phyloP scores from a whole-genome alignment of 2,113 vertebrate genomes.

The Lepus europaeus region DNA sequence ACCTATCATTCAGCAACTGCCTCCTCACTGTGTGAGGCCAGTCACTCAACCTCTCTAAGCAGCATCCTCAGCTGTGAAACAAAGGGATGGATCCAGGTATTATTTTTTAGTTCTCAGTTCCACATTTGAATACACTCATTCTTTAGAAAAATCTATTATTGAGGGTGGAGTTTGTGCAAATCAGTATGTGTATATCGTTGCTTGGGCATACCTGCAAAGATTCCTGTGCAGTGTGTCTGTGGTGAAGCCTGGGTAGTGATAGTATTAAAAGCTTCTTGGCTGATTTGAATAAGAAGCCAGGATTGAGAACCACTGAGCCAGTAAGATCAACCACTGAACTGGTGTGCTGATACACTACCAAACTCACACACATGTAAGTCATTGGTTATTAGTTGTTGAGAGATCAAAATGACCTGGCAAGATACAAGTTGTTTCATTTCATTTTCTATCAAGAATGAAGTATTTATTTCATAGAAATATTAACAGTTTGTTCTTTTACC shows the following conservation, averaged over 20 bases:
- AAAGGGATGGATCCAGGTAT: neutral
- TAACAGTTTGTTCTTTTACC: slow-evolving; percentile 41
- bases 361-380: neutral
- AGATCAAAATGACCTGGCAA: slow-evolving; percentile 24
- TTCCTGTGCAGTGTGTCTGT: slow-evolving; percentile 41
- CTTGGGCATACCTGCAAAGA: neutral
- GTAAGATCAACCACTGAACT: neutral
- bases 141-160: slow-evolving; percentile 35
- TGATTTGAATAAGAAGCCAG: slow-evolving; percentile 8
- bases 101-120: slow-evolving; percentile 6
- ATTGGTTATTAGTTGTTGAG: slow-evolving; percentile 30
- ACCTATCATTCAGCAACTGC: neutral
- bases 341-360: slow-evolving; percentile 8
- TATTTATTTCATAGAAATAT: neutral
- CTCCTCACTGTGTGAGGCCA: neutral
- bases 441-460: slow-evolving; percentile 49
- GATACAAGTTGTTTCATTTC: slow-evolving; percentile 62
- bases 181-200: slow-evolving; percentile 12
- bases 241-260: neutral
- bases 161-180: neutral
- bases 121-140: neutral
- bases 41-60: neutral
- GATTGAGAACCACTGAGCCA: slow-evolving; percentile 53
- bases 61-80: neutral
- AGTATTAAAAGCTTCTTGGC: slow-evolving; percentile 44